Conservation (phyloP, 92 coral and sea anemone species). For the Muricea muricata region DNA sequence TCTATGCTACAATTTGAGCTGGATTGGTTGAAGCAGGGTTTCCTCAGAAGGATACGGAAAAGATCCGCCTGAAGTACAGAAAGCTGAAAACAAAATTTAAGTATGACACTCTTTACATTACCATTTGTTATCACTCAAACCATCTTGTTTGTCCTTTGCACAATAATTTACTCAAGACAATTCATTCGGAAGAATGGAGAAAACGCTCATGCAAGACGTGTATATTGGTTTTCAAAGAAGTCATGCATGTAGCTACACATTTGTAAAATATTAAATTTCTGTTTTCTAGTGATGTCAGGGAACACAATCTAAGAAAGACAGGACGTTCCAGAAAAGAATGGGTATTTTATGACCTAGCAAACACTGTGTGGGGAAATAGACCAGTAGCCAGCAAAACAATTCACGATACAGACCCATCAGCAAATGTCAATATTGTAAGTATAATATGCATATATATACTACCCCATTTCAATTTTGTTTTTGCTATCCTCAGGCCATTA, state of each 20-base stretch:
- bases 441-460: too few species aligned
- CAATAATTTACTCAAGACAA: too few species aligned
- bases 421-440: neutral
- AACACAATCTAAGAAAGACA: conserved; percentile 51
- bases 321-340: conserved; percentile 57
- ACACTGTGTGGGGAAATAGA: conserved; percentile 53
- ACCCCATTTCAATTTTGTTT: too few species aligned
- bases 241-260: too few species aligned
- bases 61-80: conserved; percentile 4
- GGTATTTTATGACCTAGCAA: conserved; percentile 46
- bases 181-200: too few species aligned
- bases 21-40: conserved; percentile 9
- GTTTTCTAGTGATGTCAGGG: conserved; percentile 49
- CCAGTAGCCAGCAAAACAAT: conserved; percentile 38
- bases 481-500: too few species aligned
- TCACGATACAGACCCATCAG: conserved; percentile 24
- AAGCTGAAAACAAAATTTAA: conserved; percentile 13
- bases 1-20: neutral
- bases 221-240: too few species aligned
- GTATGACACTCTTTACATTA: too few species aligned
- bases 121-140: too few species aligned
- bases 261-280: neutral
- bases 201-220: too few species aligned
- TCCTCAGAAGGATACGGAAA: neutral
- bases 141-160: too few species aligned